Evolutionary conservation across 1,140 invertebrate species (phyloP).

Genomic region (Drosophila pseudoobscura): DNA sequence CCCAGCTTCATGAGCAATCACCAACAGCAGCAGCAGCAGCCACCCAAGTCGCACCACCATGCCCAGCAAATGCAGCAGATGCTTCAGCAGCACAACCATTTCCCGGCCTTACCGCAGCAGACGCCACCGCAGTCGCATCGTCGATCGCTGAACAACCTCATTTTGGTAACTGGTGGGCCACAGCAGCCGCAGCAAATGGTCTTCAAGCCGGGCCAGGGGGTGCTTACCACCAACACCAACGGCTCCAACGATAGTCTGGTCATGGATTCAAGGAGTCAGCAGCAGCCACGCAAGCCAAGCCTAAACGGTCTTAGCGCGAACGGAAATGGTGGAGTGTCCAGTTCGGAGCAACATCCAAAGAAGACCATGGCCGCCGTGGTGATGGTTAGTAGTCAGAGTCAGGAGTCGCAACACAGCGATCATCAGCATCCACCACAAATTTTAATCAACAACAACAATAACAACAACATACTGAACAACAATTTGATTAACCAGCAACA

Average conservation of each 20-base stretch:
- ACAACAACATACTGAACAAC: slow-evolving; percentile 73
- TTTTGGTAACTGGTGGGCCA: slow-evolving; percentile 73
- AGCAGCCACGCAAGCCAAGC: slow-evolving; percentile 66
- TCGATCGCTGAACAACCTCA: slow-evolving; percentile 79
- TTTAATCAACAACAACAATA: slow-evolving; percentile 72
- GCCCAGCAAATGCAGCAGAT: slow-evolving; percentile 79
- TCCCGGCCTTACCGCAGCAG: slow-evolving; percentile 84
- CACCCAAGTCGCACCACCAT: slow-evolving; percentile 83
- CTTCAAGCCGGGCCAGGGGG: slow-evolving; percentile 74
- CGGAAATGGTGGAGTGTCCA: slow-evolving; percentile 21
- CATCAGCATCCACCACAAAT: slow-evolving; percentile 51
- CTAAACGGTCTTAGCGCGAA: slow-evolving; percentile 51
- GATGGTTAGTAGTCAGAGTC: slow-evolving; percentile 77
- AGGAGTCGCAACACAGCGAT: slow-evolving; percentile 42
- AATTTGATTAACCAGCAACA: slow-evolving; percentile 76
- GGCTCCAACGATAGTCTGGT: slow-evolving; percentile 49
- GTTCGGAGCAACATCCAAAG: slow-evolving; percentile 67
- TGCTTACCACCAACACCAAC: slow-evolving; percentile 58
- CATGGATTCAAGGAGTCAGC: slow-evolving; percentile 42
- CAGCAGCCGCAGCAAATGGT: slow-evolving; percentile 78
- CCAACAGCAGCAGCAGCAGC: slow-evolving; percentile 59
- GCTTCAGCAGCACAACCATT: slow-evolving; percentile 78
- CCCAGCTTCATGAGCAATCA: slow-evolving; percentile 80
- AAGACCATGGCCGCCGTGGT: slow-evolving; percentile 81
- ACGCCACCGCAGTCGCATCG: slow-evolving; percentile 75